phyloP scores from a whole-genome alignment of 2,888 invertebrate genomes.

The Andrena chrysosceles region DNA sequence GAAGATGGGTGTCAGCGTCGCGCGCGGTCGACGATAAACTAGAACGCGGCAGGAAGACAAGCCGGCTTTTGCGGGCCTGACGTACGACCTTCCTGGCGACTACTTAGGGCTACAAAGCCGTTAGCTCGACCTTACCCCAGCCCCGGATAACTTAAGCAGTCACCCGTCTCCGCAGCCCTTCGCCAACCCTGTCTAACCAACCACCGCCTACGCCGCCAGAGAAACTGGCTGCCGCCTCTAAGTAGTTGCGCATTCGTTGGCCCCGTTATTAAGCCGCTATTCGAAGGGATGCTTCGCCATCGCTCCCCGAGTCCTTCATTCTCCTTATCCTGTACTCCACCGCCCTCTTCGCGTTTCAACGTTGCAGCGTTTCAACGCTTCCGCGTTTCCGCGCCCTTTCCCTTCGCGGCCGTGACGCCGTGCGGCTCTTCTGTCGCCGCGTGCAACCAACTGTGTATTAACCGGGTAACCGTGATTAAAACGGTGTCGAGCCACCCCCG shows the following conservation, averaged over 20 bases:
- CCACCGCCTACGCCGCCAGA: constrained; percentile 27
- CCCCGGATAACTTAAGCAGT: constrained; percentile 69
- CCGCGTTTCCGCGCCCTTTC: constrained; percentile 11
- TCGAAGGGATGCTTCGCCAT: constrained; percentile 65
- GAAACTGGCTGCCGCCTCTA: constrained; percentile 44
- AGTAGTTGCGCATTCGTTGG: constrained; percentile 70
- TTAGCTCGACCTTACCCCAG: constrained; percentile 55
- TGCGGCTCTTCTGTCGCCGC: constrained; percentile 34
- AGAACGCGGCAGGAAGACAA: constrained; percentile 71
- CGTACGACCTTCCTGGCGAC: constrained; percentile 74
- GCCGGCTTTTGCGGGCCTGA: constrained; percentile 69
- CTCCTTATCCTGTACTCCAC: not conserved
- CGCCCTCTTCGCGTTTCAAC: constrained; percentile 22
- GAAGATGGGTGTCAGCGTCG: constrained; percentile 36
- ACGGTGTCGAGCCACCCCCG: constrained; percentile 57
- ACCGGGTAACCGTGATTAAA: constrained; percentile 73
- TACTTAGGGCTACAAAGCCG: constrained; percentile 72
- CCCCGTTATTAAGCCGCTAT: constrained; percentile 75
- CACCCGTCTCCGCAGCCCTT: constrained; percentile 45
- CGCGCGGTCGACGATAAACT: constrained; percentile 67
- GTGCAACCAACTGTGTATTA: too few species aligned
- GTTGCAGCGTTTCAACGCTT: too few species aligned
- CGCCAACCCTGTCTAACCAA: constrained; percentile 43
- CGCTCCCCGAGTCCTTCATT: constrained; percentile 10
- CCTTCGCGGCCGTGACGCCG: not conserved